Base-by-base conservation (phyloP, 2,888 invertebrate species). In the Isoperla grammatica region DNA sequence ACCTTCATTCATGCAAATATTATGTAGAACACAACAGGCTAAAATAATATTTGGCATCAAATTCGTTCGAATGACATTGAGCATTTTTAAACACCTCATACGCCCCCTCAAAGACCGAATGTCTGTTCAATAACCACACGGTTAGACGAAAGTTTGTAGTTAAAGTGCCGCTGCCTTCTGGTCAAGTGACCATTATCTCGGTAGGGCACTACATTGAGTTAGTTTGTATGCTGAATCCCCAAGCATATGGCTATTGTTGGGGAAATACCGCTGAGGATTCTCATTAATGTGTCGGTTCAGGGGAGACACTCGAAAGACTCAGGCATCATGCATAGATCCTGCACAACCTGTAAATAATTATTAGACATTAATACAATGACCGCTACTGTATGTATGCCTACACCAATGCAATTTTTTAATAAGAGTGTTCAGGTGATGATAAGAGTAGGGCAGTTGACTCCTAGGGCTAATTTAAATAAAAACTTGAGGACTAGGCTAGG, bases 221-320 rank as follows among this genome's bases (percentile, higher is more conserved):
- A 61, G 19, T 37, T 59, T 59, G 45, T 64, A 65, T 8, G 62
- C 61, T 13, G 63, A 57, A 59, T 64, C 64, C 2, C 64, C 64
- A 2, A 65, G 40, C 6, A 64, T 20, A 58, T 49, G 61, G 19
- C 42, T 50, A 39, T 54, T 20, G 12, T 53, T 39, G 19, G 50
- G 61, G n/a, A 64, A 3, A 8, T 29, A 29, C 5, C 29, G 29
- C 8, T 29, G 5, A 4, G 29, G 29, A 8, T 29, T 8, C 8
- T 29, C 29, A 8, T 29, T 29, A 29, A 29, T 29, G 29, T 29
- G 29, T 29, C 29, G 29, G 29, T 8, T 29, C 8, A 29, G 29
- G 8, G 29, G 29, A 4, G 29, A 29, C 29, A 29, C 29, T 29
- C 29, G 4, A 8, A 29, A 29, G 5, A 29, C 29, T 29, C 29